Base-by-base conservation (phyloP, 2,113 vertebrate genomes). In the Eurystomus gularis region DNA sequence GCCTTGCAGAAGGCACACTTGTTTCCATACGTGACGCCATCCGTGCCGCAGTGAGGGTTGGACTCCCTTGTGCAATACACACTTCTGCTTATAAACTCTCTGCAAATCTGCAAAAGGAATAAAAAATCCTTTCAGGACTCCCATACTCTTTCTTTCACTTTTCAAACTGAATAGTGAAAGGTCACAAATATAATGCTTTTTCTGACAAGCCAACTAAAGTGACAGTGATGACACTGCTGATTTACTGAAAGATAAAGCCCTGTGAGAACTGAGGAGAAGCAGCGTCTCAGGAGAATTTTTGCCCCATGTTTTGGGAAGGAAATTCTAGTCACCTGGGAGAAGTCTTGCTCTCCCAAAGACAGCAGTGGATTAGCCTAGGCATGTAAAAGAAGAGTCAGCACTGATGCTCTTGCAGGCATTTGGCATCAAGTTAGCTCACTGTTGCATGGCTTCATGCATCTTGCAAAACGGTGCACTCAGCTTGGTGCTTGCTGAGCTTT, bases 1-100 rank as follows among this genome's bases (percentile, higher is more conserved):
- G 98, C 98, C 96, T 98, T 98, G 94, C 98, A 98, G 96, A 98
- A 98, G 75, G 98, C 80, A 18, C 98, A 98, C 39, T 96, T 97
- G 91, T 98, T 98, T 78, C 98, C 98, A 0, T 98, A 98, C 0
- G 98, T 98, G 88, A 97, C 24, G 17, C 98, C 98, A 5, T 98
- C 95, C 11, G 97, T 97, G 80, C 98, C 98, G 16, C 98, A 98
- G 88, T 97, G 96, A 44, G 98, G 98, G 68, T 97, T 96, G 60
- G 98, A 98, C 90, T 98, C 98, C 79, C 98, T 94, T 2, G 98
- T 98, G 62, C 98, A 98, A 91, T 92, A 97, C 83, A 97, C 71
- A 0, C 92, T 97, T 68, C 97, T 97, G 57, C 97, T 95, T 46
- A 52, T 3, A 29, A 98, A 98, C 55, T 98, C 97, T 64, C 12